phyloP scores from a whole-genome alignment of 2,113 vertebrate genomes.

The Chrysochloris asiatica region DNA sequence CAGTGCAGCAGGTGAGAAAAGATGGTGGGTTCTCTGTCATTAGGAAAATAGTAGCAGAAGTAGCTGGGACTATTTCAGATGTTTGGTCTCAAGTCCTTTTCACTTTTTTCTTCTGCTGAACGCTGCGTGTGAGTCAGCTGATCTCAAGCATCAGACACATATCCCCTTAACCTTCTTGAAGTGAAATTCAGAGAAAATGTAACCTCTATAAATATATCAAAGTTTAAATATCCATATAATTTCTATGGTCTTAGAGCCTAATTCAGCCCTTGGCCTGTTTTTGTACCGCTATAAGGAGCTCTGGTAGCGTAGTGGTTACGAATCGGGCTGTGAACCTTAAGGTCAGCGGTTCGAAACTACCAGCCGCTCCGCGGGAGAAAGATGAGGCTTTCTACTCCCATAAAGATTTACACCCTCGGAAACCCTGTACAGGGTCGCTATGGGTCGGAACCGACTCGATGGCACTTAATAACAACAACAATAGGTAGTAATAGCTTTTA shows the following conservation, averaged over 20 bases:
- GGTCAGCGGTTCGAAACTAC: too few relatives aligned
- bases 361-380: too few relatives aligned
- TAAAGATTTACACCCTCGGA: too few relatives aligned
- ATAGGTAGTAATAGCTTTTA: too few relatives aligned
- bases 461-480: too few relatives aligned
- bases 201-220: background rate
- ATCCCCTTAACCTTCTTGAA: too few relatives aligned
- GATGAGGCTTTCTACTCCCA: too few relatives aligned
- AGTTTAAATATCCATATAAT: background rate
- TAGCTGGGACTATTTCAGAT: background rate
- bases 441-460: too few relatives aligned
- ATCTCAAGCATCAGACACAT: background rate
- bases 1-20: constrained; percentile 32
- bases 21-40: background rate
- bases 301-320: too few relatives aligned
- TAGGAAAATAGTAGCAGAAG: background rate
- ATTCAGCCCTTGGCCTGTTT: background rate
- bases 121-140: background rate
- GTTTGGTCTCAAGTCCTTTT: background rate
- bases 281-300: too few relatives aligned
- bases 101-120: background rate
- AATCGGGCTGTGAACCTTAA: too few relatives aligned
- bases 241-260: background rate
- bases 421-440: too few relatives aligned
- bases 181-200: background rate